These are phyloP conservation scores for Murina feae DNA, from an alignment of 2,113 vertebrate species.

Conservation along the genomic window DNA sequence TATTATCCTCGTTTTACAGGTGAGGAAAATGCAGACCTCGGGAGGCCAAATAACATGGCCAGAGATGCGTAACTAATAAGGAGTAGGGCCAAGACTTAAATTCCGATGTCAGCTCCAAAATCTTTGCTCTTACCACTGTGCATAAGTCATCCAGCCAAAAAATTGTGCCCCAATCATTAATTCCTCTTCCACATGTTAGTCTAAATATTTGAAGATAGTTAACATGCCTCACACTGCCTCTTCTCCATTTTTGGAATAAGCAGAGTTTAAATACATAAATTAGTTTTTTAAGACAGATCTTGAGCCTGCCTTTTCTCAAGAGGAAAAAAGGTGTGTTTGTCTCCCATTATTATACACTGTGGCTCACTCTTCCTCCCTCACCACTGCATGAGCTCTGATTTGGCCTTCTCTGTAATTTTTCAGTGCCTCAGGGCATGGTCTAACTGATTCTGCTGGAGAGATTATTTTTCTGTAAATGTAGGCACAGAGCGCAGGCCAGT, in stretches of 20 bases:
- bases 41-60: neutral
- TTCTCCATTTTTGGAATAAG: slow-evolving; percentile 43
- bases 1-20: neutral
- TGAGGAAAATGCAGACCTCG: neutral
- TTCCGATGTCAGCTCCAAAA: neutral
- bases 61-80: neutral
- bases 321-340: neutral
- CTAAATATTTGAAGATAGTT: slow-evolving; percentile 64
- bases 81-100: neutral
- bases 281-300: neutral
- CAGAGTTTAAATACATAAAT: slow-evolving; percentile 16
- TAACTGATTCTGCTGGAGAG: neutral
- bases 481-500: neutral
- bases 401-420: neutral
- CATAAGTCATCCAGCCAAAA: neutral
- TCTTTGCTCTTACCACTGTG: neutral
- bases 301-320: slow-evolving; percentile 44
- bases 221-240: neutral
- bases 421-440: too few relatives aligned
- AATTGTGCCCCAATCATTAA: neutral
- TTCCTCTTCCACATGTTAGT: neutral
- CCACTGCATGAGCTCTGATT: too few relatives aligned
- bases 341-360: neutral
- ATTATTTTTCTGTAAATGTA: neutral
- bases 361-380: neutral